These are phyloP conservation scores for Talpa occidentalis DNA, from an alignment of 2,113 vertebrate genomes.

Conservation along the genomic window DNA sequence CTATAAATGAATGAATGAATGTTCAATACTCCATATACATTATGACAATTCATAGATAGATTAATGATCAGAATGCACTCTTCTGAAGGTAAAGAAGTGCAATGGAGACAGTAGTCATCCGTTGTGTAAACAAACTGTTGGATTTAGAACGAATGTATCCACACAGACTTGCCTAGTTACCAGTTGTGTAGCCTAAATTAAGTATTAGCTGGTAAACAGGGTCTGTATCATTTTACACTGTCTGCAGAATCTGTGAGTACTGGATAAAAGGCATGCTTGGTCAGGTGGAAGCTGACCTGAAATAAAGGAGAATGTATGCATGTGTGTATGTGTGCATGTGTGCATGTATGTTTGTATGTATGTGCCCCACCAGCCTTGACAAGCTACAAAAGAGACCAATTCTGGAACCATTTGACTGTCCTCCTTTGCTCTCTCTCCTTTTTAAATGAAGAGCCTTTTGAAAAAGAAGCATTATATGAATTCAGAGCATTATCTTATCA, in stretches of 20 bases:
- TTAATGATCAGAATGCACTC: not conserved
- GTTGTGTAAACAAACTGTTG: not conserved
- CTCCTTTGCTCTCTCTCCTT: slow-evolving; percentile 55
- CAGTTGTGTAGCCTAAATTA: not conserved
- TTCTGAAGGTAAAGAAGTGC: not conserved
- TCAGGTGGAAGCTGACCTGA: not conserved
- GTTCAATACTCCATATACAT: not conserved
- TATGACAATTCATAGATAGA: not conserved
- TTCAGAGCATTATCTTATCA: slow-evolving; percentile 71
- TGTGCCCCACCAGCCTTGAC: not conserved
- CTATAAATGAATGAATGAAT: not conserved
- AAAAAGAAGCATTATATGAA: slow-evolving; percentile 63
- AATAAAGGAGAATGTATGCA: not conserved
- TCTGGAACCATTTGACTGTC: not conserved
- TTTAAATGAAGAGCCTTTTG: slow-evolving; percentile 17
- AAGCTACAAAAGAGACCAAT: not conserved
- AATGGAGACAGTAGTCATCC: not conserved
- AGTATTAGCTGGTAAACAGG: not conserved
- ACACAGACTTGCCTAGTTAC: not conserved
- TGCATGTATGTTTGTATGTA: no score
- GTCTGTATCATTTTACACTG: not conserved
- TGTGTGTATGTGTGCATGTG: no score
- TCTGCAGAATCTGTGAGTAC: not conserved
- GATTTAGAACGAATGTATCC: not conserved
- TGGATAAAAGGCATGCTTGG: not conserved